These are phyloP conservation scores for Meghimatium bilineatum DNA, from an alignment of 2,888 invertebrate genomes.

Conservation along the genomic window DNA sequence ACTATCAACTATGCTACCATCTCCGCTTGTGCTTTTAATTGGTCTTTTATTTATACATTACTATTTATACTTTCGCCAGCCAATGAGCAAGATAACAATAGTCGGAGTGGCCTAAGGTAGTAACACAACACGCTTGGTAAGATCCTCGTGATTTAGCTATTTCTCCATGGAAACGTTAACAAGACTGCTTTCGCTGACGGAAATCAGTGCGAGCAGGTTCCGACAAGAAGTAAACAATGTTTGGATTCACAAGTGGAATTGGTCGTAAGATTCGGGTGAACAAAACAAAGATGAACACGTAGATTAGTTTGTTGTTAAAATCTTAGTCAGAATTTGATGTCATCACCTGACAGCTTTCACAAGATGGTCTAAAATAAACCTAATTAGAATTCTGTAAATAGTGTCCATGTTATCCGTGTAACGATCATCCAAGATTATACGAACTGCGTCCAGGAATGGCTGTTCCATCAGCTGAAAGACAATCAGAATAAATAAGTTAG, in stretches of 20 bases:
- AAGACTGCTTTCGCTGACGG: neutral
- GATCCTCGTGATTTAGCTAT: no score
- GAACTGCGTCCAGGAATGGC: slow-evolving; percentile 91
- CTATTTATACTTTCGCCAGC: no score
- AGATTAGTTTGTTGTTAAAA: slow-evolving; percentile 78
- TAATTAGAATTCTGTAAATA: slow-evolving; percentile 91
- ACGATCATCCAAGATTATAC: slow-evolving; percentile 89
- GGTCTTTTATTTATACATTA: no score
- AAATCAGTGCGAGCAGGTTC: neutral
- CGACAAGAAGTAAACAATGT: neutral
- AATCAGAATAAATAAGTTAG: no score
- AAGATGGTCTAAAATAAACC: slow-evolving; percentile 89
- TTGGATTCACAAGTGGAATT: neutral
- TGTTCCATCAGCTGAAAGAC: slow-evolving; percentile 88
- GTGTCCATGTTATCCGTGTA: slow-evolving; percentile 93
- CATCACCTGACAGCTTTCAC: slow-evolving; percentile 78
- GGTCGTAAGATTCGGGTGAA: slow-evolving; percentile 7
- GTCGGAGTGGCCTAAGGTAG: no score
- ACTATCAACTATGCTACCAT: no score
- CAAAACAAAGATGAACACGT: neutral
- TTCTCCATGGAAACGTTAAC: neutral
- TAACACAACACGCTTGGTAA: no score
- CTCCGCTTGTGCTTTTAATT: no score
- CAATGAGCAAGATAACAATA: no score
- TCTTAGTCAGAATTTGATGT: slow-evolving; percentile 43